Conservation (phyloP, 2,113 vertebrate species). For the Macquaria australasica region DNA sequence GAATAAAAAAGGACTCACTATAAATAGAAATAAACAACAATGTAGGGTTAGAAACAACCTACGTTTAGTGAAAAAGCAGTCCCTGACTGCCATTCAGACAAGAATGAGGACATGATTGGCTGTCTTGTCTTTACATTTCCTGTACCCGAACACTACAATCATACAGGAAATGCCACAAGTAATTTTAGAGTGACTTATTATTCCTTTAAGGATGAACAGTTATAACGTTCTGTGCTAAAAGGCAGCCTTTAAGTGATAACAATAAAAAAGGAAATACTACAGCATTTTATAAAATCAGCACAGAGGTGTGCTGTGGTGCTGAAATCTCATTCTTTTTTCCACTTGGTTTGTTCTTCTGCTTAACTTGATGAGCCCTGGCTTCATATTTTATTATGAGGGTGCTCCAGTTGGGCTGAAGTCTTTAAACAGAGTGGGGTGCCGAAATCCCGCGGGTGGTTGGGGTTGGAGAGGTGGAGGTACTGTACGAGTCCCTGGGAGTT, state of each 20-base stretch:
- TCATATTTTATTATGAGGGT: constrained; percentile 44
- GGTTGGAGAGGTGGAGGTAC: constrained; percentile 10
- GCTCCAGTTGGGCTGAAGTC: not conserved
- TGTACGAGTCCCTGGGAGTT: constrained; percentile 31
- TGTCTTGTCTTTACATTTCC: constrained; percentile 24
- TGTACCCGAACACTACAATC: constrained; percentile 26
- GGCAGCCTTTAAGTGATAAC: not conserved
- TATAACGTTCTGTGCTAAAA: constrained; percentile 18
- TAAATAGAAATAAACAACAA: not conserved
- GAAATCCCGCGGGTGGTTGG: constrained; percentile 21
- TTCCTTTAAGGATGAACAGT: not conserved
- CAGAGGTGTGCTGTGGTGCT: not conserved
- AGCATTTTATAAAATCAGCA: not conserved
- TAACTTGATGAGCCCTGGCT: constrained; percentile 39
- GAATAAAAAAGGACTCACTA: not conserved
- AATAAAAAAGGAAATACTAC: not conserved
- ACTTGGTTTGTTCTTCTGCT: not conserved
- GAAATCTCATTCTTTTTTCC: not conserved
- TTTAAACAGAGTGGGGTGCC: not conserved
- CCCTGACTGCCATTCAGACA: not conserved
- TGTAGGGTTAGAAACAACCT: not conserved
- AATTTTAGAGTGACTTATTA: constrained; percentile 17
- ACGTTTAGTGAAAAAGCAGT: not conserved
- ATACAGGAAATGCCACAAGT: constrained; percentile 29
- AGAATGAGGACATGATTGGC: constrained; percentile 17